phyloP scores from a whole-genome alignment of 2,888 invertebrate genomes.

The Odontocerum albicorne region DNA sequence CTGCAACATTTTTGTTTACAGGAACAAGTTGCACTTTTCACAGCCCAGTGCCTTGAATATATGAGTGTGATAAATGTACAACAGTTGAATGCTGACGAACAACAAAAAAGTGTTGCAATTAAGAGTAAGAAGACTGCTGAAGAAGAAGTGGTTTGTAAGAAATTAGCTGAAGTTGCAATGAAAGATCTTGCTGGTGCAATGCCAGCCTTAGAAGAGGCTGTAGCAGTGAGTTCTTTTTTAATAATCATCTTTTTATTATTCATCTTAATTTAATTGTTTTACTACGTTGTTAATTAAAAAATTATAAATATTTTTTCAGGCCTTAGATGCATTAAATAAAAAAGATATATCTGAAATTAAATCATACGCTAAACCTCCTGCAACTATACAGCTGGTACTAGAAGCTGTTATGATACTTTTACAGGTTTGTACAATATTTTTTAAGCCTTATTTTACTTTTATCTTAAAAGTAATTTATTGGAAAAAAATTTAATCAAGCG shows the following conservation, averaged over 20 bases:
- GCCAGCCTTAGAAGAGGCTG: conserved; percentile 85
- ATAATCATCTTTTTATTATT: background rate
- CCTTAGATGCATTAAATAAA: conserved; percentile 79
- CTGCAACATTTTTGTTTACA: no score
- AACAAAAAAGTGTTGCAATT: conserved; percentile 72
- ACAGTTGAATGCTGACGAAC: conserved; percentile 81
- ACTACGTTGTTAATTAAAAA: background rate
- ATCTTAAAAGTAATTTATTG: background rate
- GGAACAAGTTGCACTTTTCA: conserved; percentile 72
- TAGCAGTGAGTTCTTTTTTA: conserved; percentile 42
- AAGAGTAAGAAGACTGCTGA: conserved; percentile 73
- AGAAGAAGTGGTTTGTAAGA: conserved; percentile 80
- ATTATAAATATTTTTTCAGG: conserved; percentile 46
- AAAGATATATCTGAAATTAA: conserved; percentile 89
- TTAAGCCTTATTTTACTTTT: background rate
- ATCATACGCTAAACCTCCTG: conserved; percentile 84
- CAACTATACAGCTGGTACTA: conserved; percentile 86
- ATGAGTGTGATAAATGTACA: conserved; percentile 80
- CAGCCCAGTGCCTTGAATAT: conserved; percentile 83
- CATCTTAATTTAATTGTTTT: background rate
- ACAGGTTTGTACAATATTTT: conserved; percentile 44
- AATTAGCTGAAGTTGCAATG: conserved; percentile 79
- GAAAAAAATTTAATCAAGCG: no score
- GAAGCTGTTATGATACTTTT: conserved; percentile 86
- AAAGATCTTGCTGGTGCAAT: conserved; percentile 82